Evolutionary conservation across 1,140 invertebrate genomes (phyloP), one percentile per base, ranked within the genome.

Genomic region (Nylanderia fulva): DNA sequence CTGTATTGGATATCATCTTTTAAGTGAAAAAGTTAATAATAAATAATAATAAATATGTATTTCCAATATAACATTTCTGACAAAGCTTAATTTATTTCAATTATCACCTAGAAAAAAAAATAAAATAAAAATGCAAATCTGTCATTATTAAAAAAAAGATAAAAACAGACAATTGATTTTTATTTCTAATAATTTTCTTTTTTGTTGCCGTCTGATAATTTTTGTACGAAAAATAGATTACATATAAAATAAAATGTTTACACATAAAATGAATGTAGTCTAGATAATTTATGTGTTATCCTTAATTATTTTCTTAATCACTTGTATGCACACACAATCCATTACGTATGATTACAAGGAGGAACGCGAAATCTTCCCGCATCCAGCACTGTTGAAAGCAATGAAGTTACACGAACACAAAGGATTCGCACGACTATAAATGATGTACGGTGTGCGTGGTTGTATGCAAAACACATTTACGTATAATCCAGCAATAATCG

Each of bases 401-500:
- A 24, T 8, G 11, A 33, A 45, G 52, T 27, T 21, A 33, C 29
- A 56, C 15, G 29, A 33, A 9, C 18, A 15, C 9, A 9, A 29
- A 9, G n/a, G 3, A 18, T 18, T 21, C 52, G 29, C 29, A 45
- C 18, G 7, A 18, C 33, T 11, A 21, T 27, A 29, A 63, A 33
- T 76, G 18, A 29, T 63, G 27, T 45, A 29, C 24, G 18, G n/a
- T 11, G 52, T 15, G 74, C 24, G 21, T n/a, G 58, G 13, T 61
- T 33, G 74, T 61, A 76, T 76, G 74, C 74, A 45, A 63, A 76
- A 63, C 27, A 18, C 74, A 29, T 76, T 76, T 76, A 48, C 58
- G 74, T 76, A 76, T 76, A 76, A 76, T 76, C 74, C 74, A 42
- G 74, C 58, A 76, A 76, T 76, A 63, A 61, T 63, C 74, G 74